Evolutionary conservation across 2,113 vertebrate species (phyloP).

Genomic region (Paramormyrops kingsleyae): DNA sequence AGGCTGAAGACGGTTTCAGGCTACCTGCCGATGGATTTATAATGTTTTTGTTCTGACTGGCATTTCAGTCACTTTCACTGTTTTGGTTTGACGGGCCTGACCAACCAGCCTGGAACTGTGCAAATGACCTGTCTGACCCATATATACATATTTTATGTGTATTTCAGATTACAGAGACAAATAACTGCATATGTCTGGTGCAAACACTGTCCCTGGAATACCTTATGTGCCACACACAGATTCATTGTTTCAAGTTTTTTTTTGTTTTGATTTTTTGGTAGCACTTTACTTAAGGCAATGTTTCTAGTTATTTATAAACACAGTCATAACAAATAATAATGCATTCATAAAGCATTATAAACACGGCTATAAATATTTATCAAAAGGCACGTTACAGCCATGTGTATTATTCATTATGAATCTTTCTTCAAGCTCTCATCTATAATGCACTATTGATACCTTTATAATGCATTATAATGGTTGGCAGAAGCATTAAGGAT

Average conservation of each 20-base stretch:
- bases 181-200: background rate
- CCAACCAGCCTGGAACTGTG: background rate
- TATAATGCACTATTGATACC: background rate
- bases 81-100: background rate
- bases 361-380: background rate
- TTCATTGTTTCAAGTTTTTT: background rate
- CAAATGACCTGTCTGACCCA: background rate
- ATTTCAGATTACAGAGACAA: background rate
- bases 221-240: background rate
- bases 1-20: background rate
- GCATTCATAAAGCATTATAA: background rate
- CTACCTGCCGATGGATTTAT: slow-evolving; percentile 16
- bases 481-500: background rate
- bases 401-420: too few species aligned
- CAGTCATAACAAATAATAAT: too few species aligned
- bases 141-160: background rate
- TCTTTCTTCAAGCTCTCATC: too few species aligned
- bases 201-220: background rate
- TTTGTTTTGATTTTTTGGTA: background rate
- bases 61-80: slow-evolving; percentile 17
- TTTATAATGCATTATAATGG: background rate
- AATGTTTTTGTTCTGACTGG: slow-evolving; percentile 23
- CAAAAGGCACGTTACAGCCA: background rate
- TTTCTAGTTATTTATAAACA: too few species aligned
- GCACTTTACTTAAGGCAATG: too few species aligned